These are phyloP conservation scores for Syritta pipiens DNA, from an alignment of 2,888 invertebrate species.

Conservation along the genomic window DNA sequence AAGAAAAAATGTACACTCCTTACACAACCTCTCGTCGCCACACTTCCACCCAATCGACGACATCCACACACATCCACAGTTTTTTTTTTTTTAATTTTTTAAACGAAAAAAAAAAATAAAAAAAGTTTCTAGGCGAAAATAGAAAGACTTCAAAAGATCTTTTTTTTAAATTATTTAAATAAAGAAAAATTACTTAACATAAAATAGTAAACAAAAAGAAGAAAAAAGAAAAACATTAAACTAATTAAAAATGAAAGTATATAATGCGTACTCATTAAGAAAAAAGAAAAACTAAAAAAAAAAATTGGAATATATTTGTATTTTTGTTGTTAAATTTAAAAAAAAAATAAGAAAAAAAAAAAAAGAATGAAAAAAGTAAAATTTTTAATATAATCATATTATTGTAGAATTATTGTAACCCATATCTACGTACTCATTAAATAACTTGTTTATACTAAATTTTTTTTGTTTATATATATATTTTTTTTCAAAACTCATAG, in stretches of 20 bases:
- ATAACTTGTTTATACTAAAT: background rate
- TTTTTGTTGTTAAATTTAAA: constrained; percentile 25
- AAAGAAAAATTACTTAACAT: constrained; percentile 10
- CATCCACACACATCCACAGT: constrained; percentile 12
- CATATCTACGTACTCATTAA: constrained; percentile 41
- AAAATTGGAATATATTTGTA: constrained; percentile 17
- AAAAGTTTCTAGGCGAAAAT: constrained; percentile 35
- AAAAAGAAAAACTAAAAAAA: no score
- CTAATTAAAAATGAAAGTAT: constrained; percentile 4
- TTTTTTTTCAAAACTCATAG: no score
- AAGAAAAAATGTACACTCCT: no score
- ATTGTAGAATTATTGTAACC: no score
- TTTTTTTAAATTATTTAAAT: constrained; percentile 15
- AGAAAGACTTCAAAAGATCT: constrained; percentile 46
- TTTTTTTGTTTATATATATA: constrained; percentile 7
- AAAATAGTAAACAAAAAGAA: background rate
- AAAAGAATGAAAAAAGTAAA: no score
- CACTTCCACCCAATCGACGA: background rate
- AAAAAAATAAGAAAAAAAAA: background rate
- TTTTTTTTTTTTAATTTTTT: constrained; percentile 1
- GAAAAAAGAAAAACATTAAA: background rate
- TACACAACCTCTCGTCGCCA: no score
- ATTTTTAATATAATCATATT: no score
- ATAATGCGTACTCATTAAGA: constrained; percentile 17
- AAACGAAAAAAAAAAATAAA: background rate